Evolutionary conservation across 37 sponge, comb jelly and placozoan species (phyloP).

Genomic region (Axinella damicornis): DNA sequence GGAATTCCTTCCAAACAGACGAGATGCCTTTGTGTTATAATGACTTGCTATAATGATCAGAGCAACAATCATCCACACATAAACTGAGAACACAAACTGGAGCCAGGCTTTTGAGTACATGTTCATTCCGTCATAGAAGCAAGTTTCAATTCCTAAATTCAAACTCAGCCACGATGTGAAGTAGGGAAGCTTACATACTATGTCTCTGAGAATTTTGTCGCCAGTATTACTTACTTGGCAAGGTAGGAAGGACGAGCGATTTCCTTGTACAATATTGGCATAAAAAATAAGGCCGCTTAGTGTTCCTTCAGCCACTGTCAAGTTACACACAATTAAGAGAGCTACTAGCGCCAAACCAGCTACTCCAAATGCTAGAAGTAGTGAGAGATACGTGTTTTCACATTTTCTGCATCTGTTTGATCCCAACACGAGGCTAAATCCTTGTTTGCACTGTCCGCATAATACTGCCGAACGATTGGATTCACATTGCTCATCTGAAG

Average conservation of each 20-base stretch:
- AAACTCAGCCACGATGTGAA: no score
- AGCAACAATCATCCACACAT: background rate
- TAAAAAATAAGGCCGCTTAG: background rate
- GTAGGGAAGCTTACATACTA: no score
- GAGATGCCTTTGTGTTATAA: background rate
- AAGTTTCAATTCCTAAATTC: no score
- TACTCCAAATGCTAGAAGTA: background rate
- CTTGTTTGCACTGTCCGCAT: no score
- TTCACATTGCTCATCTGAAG: no score
- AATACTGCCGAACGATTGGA: no score
- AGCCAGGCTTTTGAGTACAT: no score
- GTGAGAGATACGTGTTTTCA: background rate
- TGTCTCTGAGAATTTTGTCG: no score
- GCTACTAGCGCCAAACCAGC: background rate
- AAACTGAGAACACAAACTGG: no score
- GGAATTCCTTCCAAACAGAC: constrained; percentile 7
- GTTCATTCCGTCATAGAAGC: no score
- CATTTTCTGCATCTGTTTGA: no score
- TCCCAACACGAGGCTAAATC: no score
- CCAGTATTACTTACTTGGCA: background rate
- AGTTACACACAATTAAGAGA: background rate
- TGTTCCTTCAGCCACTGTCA: constrained; percentile 5
- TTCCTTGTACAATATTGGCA: background rate
- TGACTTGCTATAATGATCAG: background rate
- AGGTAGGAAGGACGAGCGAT: background rate